Percentiles rank a stretch among this genome's conserved stretches.
Conservation (phyloP, 2,888 invertebrate species). For the Copidosoma aretas region DNA sequence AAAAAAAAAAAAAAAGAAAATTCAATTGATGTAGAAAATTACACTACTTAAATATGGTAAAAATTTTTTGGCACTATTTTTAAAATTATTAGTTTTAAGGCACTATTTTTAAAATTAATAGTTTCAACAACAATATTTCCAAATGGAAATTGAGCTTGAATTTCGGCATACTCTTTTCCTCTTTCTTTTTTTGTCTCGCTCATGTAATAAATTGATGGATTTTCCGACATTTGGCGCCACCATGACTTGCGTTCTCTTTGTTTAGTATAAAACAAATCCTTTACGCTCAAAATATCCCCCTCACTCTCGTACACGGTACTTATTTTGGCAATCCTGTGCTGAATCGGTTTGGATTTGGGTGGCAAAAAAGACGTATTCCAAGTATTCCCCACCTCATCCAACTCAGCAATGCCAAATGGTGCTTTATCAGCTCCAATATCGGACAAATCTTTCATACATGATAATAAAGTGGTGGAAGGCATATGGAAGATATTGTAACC, state of each 20-base stretch:
- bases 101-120: constrained; percentile 58
- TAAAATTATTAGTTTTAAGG: constrained; percentile 68
- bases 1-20: constrained; percentile 17
- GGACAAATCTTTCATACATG: constrained; percentile 45
- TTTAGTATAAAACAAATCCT: constrained; percentile 76
- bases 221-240: constrained; percentile 77
- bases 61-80: constrained; percentile 48
- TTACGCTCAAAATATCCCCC: constrained; percentile 59
- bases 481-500: constrained; percentile 64
- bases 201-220: constrained; percentile 73
- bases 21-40: no score
- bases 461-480: constrained; percentile 42
- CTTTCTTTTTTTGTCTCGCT: constrained; percentile 66
- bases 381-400: constrained; percentile 47
- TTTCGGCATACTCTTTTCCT: constrained; percentile 66
- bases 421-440: constrained; percentile 39
- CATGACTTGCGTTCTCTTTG: constrained; percentile 81
- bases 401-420: constrained; percentile 54
- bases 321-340: constrained; percentile 50
- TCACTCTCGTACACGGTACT: constrained; percentile 52
- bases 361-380: constrained; percentile 49
- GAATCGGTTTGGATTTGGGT: constrained; percentile 28
- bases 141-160: constrained; percentile 72
- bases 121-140: constrained; percentile 71
- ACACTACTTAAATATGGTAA: constrained; percentile 17